These are phyloP conservation scores for Probosciger aterrimus DNA, from an alignment of 2,113 vertebrate genomes.

Conservation along the genomic window DNA sequence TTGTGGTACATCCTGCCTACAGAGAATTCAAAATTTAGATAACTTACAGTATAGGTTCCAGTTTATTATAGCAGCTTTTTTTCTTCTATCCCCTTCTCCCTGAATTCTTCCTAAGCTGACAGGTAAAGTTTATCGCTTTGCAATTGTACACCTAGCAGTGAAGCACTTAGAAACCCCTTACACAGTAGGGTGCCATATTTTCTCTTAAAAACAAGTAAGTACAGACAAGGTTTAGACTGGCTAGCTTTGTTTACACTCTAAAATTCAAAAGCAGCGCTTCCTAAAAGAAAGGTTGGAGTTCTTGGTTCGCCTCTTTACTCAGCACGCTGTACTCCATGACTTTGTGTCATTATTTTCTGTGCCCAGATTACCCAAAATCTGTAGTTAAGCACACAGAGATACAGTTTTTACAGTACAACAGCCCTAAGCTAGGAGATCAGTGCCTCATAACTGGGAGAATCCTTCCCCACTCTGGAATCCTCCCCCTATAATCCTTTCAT, in stretches of 20 bases:
- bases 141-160: background rate
- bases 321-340: background rate
- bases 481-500: background rate
- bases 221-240: background rate
- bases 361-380: background rate
- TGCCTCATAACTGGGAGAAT: background rate
- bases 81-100: background rate
- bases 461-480: background rate
- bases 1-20: background rate
- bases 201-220: background rate
- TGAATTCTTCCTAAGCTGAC: background rate
- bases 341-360: background rate
- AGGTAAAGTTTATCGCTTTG: background rate
- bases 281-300: background rate
- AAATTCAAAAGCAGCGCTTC: background rate
- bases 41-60: background rate
- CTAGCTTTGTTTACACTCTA: background rate
- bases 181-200: background rate
- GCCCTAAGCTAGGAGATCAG: background rate
- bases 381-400: background rate
- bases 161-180: background rate
- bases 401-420: background rate
- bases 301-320: background rate
- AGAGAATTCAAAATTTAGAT: background rate
- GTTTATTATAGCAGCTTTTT: background rate